Evolutionary conservation across 1,140 invertebrate species (phyloP), one percentile per base, ranked within the genome.

Genomic region (Megalonaias nervosa): DNA sequence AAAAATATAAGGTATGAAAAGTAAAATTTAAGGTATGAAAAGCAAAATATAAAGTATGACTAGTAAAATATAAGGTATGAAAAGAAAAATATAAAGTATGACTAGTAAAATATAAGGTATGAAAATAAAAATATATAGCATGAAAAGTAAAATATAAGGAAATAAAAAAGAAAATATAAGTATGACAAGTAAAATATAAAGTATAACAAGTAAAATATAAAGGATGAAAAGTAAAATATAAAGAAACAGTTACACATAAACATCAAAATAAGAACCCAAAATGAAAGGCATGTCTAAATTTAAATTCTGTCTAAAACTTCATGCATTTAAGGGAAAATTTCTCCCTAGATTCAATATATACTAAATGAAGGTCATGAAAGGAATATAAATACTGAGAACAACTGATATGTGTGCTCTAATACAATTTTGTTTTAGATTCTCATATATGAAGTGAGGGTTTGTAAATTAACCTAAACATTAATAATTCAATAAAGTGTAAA

Each of bases 1-100:
- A 81, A 89, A 80, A 16, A 58, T 23, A 31, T 31, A 16, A 26
- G 3, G 31, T n/a, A 67, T n/a, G 26, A 19, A 21, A 26, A 31
- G 4, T 38, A 2, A 73, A 21, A 19, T 13, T 71, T 55, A 59
- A 13, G 70, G 16, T 19, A 55, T 66, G 31, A 23, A 57, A 14
- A 68, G 56, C 23, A 58, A 17, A 2, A 31, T 19, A 73, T 0
- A 15, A 21, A 62, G 26, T 26, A 26, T 26, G 26, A 26, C 26
- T 26, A 26, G 26, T 26, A 65, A 59, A 73, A 66, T 38, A 26
- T 61, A 73, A 14, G 17, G 19, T 9, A 31, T 31, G 14, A 73
- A n/a, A 5, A 14, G 3, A 14, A 38, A 66, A 55, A 65, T 23
- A 21, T 67, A 67, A 65, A 6, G 19, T 26, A 26, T 26, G 26